phyloP scores from a whole-genome alignment of 2,888 invertebrate species.

The Erebia epiphron region DNA sequence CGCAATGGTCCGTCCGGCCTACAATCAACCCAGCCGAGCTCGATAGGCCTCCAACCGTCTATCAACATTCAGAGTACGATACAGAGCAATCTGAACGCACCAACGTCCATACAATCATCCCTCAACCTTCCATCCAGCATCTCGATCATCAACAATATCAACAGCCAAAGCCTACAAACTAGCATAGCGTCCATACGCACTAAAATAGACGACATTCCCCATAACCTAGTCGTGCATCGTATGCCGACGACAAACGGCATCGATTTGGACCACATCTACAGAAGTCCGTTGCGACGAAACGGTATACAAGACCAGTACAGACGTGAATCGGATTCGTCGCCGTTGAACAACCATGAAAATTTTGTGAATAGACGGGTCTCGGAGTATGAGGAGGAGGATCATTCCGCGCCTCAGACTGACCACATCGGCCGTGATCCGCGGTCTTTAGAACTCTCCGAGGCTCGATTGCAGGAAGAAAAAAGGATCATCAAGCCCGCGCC shows the following conservation, averaged over 20 bases:
- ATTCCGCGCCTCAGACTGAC: constrained; percentile 58
- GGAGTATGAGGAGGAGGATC: constrained; percentile 74
- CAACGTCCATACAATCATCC: constrained; percentile 56
- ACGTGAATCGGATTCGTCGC: constrained; percentile 61
- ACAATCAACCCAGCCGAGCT: constrained; percentile 61
- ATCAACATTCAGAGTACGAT: constrained; percentile 50
- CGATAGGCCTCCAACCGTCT: constrained; percentile 62
- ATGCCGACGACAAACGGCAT: constrained; percentile 68
- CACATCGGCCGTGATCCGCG: constrained; percentile 50
- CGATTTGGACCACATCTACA: constrained; percentile 64
- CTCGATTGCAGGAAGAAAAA: constrained; percentile 64
- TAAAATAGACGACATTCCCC: constrained; percentile 60
- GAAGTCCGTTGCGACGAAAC: constrained; percentile 57
- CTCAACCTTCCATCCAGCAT: constrained; percentile 63
- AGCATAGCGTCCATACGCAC: constrained; percentile 60
- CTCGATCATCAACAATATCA: constrained; percentile 62
- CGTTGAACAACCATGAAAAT: constrained; percentile 64
- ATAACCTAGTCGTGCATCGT: constrained; percentile 67
- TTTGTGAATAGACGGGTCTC: constrained; percentile 68
- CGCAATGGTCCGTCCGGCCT: constrained; percentile 67
- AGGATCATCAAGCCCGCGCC: constrained; percentile 75
- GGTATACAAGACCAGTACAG: constrained; percentile 69
- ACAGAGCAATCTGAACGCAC: constrained; percentile 49
- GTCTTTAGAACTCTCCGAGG: constrained; percentile 63
- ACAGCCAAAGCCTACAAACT: constrained; percentile 53